Conservation (phyloP, 2,888 invertebrate genomes). For the Acanthosoma haemorrhoidale region DNA sequence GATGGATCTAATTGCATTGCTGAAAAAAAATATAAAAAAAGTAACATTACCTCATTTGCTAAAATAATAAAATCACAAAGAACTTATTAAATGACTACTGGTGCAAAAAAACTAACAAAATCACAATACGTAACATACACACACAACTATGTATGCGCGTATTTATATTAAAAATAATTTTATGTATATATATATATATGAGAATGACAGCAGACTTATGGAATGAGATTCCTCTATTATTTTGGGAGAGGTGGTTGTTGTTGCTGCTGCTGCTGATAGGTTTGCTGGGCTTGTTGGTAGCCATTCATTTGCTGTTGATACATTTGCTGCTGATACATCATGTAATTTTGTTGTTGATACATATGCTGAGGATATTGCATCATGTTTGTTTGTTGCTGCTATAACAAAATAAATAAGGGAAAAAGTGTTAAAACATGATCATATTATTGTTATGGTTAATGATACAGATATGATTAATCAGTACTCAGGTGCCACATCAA, state of each 20-base stretch:
- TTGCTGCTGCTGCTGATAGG: constrained; percentile 18
- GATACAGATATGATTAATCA: too few species aligned
- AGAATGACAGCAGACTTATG: background rate
- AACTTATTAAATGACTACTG: constrained; percentile 5
- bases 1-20: too few species aligned
- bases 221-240: constrained; percentile 1
- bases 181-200: constrained; percentile 13
- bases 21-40: background rate
- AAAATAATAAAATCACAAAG: constrained; percentile 8
- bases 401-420: background rate
- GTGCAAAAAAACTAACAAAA: background rate
- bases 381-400: background rate
- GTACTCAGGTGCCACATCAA: too few species aligned
- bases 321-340: constrained; percentile 38
- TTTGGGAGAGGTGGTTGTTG: constrained; percentile 23
- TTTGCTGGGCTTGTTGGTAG: constrained; percentile 31
- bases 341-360: constrained; percentile 32
- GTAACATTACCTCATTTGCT: background rate
- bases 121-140: background rate
- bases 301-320: constrained; percentile 36
- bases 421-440: too few species aligned
- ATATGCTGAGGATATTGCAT: constrained; percentile 34
- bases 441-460: too few species aligned
- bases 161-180: background rate
- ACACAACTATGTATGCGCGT: background rate